Conservation (phyloP, 23 tunicate species). For the Oikopleura dioica region DNA sequence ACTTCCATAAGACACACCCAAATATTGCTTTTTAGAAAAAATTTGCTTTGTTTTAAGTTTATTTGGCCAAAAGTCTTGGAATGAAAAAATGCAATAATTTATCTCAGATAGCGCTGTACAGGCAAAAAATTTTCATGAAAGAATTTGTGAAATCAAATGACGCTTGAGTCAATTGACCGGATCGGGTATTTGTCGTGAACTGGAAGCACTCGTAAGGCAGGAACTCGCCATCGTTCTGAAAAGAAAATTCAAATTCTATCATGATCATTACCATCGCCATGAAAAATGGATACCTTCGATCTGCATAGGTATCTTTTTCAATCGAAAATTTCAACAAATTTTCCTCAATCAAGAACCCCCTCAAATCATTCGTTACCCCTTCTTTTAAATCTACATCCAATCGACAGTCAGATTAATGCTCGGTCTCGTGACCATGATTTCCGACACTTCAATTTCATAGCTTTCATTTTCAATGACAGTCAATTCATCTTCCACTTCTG, state of each 20-base stretch:
- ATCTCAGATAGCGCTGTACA: too few species aligned
- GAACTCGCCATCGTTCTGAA: conserved; percentile 12
- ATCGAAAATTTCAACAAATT: neutral
- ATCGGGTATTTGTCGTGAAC: neutral
- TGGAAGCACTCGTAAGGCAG: neutral
- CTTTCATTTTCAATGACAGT: neutral
- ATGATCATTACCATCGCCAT: too few species aligned
- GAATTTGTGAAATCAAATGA: too few species aligned
- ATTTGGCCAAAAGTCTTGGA: too few species aligned
- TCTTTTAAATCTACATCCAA: neutral
- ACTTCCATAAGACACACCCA: too few species aligned
- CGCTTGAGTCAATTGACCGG: neutral
- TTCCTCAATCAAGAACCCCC: neutral
- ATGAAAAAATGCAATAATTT: too few species aligned
- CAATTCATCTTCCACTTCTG: too few species aligned
- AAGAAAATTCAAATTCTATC: neutral
- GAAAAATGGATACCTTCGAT: too few species aligned
- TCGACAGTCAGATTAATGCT: neutral
- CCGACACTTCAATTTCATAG: neutral
- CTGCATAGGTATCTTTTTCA: too few species aligned
- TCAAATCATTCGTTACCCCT: neutral
- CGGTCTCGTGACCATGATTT: neutral
- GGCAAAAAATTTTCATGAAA: too few species aligned
- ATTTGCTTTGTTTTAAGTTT: too few species aligned
- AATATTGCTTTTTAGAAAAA: too few species aligned